Evolutionary conservation across 2,113 vertebrate genomes (phyloP).

Genomic region (Oreochromis spilurus): DNA sequence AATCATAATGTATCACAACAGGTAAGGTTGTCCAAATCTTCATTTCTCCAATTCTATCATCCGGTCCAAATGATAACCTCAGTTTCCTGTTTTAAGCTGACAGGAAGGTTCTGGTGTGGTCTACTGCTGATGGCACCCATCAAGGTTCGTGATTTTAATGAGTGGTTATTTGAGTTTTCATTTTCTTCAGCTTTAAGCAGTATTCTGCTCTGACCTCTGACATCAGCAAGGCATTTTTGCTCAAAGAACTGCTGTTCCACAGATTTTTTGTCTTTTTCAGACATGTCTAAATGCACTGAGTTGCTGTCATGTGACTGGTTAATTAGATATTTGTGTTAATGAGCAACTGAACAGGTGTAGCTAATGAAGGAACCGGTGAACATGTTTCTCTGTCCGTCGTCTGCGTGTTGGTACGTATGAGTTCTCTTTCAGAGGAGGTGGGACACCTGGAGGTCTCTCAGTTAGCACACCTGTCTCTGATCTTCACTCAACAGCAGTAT

Average conservation of each 20-base stretch:
- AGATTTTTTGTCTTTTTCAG: not conserved
- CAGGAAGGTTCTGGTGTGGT: not conserved
- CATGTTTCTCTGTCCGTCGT: too few species aligned
- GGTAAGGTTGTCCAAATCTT: not conserved
- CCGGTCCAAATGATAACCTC: not conserved
- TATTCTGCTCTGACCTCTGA: not conserved
- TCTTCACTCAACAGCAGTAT: not conserved
- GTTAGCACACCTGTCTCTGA: not conserved
- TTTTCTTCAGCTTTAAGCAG: not conserved
- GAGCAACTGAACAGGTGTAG: too few species aligned
- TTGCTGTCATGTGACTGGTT: too few species aligned
- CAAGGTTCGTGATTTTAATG: not conserved
- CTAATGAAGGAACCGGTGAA: too few species aligned
- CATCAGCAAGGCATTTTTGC: not conserved
- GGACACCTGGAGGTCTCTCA: not conserved
- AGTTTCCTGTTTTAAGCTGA: not conserved
- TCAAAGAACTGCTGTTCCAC: not conserved
- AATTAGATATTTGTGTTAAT: too few species aligned
- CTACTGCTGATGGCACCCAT: not conserved
- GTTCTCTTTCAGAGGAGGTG: not conserved
- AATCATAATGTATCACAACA: not conserved
- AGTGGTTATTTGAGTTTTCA: fast-evolving
- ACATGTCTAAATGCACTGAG: too few species aligned
- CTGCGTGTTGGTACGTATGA: too few species aligned
- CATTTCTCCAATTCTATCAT: not conserved